Conservation (phyloP, 2,797 vertebrate species). For the Morelia viridis region DNA sequence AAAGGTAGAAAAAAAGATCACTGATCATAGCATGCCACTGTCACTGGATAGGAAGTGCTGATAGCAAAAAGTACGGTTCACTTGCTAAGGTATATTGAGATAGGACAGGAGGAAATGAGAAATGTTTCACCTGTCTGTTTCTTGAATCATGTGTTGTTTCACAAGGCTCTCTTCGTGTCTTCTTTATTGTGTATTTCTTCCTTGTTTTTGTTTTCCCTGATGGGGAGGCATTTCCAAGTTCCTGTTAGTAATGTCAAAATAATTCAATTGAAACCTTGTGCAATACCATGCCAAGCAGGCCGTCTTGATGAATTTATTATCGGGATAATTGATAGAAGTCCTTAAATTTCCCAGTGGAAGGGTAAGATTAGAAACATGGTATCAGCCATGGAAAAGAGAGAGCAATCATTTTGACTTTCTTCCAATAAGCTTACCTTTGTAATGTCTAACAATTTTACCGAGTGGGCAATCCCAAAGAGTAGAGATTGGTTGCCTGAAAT, state of each 20-base stretch:
- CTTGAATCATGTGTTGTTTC: conserved; percentile 63
- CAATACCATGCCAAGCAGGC: conserved; percentile 45
- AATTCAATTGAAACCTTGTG: conserved; percentile 69
- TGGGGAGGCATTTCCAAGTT: conserved; percentile 64
- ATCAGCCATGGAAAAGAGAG: conserved; percentile 25
- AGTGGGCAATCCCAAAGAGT: conserved; percentile 5
- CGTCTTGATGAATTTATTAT: conserved; percentile 62
- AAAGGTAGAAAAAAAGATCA: conserved; percentile 54
- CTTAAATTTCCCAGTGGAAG: conserved; percentile 64
- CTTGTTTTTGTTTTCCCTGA: conserved; percentile 62
- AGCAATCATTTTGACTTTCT: conserved; percentile 27
- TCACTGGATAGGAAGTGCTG: conserved; percentile 30
- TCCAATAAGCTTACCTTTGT: conserved; percentile 30
- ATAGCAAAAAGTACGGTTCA: conserved; percentile 61
- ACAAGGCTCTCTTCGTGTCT: conserved; percentile 56
- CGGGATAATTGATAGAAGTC: conserved; percentile 66
- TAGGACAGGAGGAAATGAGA: conserved; percentile 72
- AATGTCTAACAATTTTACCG: conserved; percentile 41
- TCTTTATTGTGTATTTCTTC: conserved; percentile 60
- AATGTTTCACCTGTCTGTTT: conserved; percentile 68
- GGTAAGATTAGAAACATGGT: conserved; percentile 32
- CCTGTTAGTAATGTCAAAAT: conserved; percentile 74
- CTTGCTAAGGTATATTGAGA: conserved; percentile 66
- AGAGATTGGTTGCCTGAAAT: conserved; percentile 29
- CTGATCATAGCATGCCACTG: conserved; percentile 54